These are phyloP conservation scores for Tetramorium alpestre DNA, from an alignment of 1,140 invertebrate genomes.

Conservation along the genomic window DNA sequence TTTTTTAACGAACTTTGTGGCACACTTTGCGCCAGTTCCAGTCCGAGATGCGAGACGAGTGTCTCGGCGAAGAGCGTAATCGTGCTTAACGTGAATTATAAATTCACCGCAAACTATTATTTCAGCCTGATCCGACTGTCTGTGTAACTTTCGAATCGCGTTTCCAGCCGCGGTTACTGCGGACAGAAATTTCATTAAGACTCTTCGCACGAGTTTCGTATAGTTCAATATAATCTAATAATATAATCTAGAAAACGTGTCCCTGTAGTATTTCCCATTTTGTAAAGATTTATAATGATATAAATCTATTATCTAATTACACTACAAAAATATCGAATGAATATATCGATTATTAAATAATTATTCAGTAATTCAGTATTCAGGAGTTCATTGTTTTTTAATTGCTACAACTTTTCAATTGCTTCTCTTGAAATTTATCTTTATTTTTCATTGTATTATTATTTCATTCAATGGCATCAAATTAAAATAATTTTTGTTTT, in stretches of 20 bases:
- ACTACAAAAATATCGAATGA: neutral
- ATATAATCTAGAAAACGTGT: constrained; percentile 1
- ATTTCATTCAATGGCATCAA: neutral
- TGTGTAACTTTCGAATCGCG: constrained; percentile 59
- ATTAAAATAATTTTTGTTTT: neutral
- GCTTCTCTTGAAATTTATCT: neutral
- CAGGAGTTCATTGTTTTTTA: neutral
- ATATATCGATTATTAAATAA: neutral
- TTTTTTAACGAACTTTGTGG: constrained; percentile 59
- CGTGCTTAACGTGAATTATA: constrained; percentile 61
- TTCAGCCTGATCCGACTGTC: constrained; percentile 52
- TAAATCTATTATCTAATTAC: neutral
- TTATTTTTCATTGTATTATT: neutral
- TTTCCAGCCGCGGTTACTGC: constrained; percentile 36
- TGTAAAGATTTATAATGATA: neutral
- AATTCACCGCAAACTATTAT: constrained; percentile 60
- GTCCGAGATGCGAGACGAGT: constrained; percentile 38
- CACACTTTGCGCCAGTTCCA: constrained; percentile 41
- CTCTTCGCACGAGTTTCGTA: constrained; percentile 29
- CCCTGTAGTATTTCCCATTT: neutral
- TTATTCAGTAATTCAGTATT: neutral
- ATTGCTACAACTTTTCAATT: neutral
- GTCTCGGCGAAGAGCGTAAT: constrained; percentile 47
- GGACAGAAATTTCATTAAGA: constrained; percentile 34
- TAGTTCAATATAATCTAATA: constrained; percentile 30